Evolutionary conservation across 1,140 invertebrate genomes (phyloP), one percentile per base, ranked within the genome.

Genomic region (Drosophila funebris): DNA sequence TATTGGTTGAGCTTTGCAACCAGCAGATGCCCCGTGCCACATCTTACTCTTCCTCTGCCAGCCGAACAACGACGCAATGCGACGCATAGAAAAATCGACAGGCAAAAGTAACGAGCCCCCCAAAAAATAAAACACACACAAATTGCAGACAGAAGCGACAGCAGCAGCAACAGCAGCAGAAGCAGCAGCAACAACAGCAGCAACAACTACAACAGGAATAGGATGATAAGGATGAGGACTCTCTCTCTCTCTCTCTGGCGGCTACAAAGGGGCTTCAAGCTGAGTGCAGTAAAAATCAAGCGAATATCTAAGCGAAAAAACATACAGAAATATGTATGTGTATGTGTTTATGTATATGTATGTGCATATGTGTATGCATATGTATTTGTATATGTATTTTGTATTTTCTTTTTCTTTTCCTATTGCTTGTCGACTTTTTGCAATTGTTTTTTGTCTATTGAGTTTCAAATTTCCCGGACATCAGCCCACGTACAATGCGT

Each of bases 251-350:
- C 16, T 41, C 14, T 39, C 31, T 31, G 53, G 70, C 31, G 53
- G 70, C 31, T 60, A 60, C 58, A 62, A 62, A 62, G 44, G 29
- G 41, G 58, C 58, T 79, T 72, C 69, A 61, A 70, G 64, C 82
- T 87, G 82, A 85, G 81, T 85, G 81, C 81, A 85, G 82, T 85
- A 87, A 85, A 85, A 85, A 85, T 85, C 81, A 85, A 85, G 81
- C 81, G 73, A 73, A 73, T 63, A 80, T 79, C 76, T 61, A 79
- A 64, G 58, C 41, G 44, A 73, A 41, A 67, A 69, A 53, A 14
- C 9, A 9, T 29, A 50, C 20, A 39, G 31, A 20, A 20, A 22
- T n/a, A 14, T 44, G 41, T 20, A 36, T 36, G 33, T 36, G 33
- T 13, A 4, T 13, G 33, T 36, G 33, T 36, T 11, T 36, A 11